Evolutionary conservation across 2,888 invertebrate genomes (phyloP).

Genomic region (Drosophila macrospina): DNA sequence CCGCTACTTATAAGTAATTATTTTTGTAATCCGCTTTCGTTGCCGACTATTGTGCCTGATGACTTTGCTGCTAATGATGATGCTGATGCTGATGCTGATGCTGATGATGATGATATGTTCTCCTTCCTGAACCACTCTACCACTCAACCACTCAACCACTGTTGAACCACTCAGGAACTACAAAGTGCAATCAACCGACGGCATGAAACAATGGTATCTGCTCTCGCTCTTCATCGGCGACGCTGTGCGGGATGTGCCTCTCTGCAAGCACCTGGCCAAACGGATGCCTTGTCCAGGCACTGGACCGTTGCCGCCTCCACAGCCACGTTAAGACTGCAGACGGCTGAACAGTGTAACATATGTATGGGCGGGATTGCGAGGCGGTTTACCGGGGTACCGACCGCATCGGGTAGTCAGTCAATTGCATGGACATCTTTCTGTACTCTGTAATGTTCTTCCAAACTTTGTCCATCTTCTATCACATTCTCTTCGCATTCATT

Average conservation of each 20-base stretch:
- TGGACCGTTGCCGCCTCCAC: conserved; percentile 83
- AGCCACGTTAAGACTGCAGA: conserved; percentile 69
- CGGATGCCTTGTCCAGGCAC: conserved; percentile 87
- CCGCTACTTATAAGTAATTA: conserved; percentile 83
- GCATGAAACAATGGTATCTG: conserved; percentile 92
- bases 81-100: conserved; percentile 19
- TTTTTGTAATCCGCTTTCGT: conserved; percentile 83
- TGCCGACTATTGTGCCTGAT: conserved; percentile 57
- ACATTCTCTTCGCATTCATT: conserved; percentile 33
- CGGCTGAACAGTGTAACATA: background rate
- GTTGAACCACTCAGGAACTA: conserved; percentile 88
- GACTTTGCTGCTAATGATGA: conserved; percentile 19
- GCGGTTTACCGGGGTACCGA: conserved; percentile 4
- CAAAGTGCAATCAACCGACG: conserved; percentile 89
- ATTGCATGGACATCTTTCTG: conserved; percentile 64
- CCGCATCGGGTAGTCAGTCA: conserved; percentile 59
- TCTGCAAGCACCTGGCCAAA: conserved; percentile 93
- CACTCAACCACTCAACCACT: conserved; percentile 76
- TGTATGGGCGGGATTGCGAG: conserved; percentile 38
- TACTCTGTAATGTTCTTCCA: conserved; percentile 49
- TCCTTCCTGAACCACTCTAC: conserved; percentile 76
- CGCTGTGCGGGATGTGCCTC: conserved; percentile 91
- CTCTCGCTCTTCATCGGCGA: conserved; percentile 94
- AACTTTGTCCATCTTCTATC: conserved; percentile 32
- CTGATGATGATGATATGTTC: conserved; percentile 18